Evolutionary conservation across 2,113 vertebrate genomes (phyloP).

Genomic region (Oncorhynchus keta): DNA sequence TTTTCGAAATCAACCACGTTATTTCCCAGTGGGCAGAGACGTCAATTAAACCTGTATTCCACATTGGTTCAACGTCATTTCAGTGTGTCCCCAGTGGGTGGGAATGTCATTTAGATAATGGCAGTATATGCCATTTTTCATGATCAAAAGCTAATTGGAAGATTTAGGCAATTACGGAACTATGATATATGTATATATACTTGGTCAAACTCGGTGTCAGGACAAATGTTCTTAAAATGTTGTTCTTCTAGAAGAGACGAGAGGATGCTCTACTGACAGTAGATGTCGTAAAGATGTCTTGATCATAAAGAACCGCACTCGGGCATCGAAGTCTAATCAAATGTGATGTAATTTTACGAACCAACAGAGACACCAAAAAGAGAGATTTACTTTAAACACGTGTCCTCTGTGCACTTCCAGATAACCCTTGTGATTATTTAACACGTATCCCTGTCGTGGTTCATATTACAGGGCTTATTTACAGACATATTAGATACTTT

Average conservation of each 20-base stretch:
- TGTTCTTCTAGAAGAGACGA: not conserved
- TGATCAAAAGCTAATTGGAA: not conserved
- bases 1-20: too few relatives aligned
- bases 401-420: not conserved
- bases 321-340: slow-evolving; percentile 37
- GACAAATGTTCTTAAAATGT: not conserved
- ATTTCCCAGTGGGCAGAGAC: too few relatives aligned
- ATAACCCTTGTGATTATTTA: not conserved
- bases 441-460: too few relatives aligned
- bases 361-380: not conserved
- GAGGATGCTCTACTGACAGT: not conserved
- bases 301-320: not conserved
- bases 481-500: too few relatives aligned
- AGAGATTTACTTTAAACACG: not conserved
- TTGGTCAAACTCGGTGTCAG: not conserved
- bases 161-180: too few relatives aligned
- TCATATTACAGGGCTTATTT: too few relatives aligned
- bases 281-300: not conserved
- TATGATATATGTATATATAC: not conserved
- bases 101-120: not conserved
- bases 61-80: too few relatives aligned
- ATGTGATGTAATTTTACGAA: slow-evolving; percentile 37
- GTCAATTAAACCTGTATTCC: too few relatives aligned
- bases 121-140: not conserved
- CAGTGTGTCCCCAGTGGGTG: not conserved